Conservation (phyloP, 2,797 vertebrate species). For the Notolabrus celidotus region DNA sequence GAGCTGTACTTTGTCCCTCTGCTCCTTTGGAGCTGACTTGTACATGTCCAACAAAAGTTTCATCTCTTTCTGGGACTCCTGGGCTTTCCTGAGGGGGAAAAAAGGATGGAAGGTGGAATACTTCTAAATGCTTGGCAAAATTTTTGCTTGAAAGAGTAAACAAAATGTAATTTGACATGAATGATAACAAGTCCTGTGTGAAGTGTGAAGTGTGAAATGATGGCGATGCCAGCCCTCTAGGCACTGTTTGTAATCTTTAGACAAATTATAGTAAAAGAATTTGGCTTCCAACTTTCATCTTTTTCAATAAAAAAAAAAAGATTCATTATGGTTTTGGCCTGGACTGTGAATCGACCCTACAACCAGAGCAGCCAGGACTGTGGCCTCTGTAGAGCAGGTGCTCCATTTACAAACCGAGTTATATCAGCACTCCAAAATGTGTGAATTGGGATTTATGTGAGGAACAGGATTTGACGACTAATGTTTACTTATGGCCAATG, state of each 20-base stretch:
- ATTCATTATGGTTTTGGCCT: too few species aligned
- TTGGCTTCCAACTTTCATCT: neutral
- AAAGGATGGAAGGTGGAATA: neutral
- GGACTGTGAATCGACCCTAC: too few species aligned
- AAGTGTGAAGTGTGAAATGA: neutral
- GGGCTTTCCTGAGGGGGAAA: conserved; percentile 87
- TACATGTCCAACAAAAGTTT: conserved; percentile 96
- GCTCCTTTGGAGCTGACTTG: conserved; percentile 95
- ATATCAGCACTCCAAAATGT: too few species aligned
- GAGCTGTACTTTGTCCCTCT: conserved; percentile 95
- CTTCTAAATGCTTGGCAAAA: neutral
- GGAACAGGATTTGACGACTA: neutral
- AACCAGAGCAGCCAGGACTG: too few species aligned
- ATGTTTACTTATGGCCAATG: neutral
- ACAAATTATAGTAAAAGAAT: neutral
- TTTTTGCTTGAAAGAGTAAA: neutral
- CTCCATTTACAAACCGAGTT: too few species aligned
- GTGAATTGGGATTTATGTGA: neutral
- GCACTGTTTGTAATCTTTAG: neutral
- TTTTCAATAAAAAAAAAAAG: too few species aligned
- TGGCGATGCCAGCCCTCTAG: neutral
- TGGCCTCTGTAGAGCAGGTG: too few species aligned
- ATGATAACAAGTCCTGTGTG: too few species aligned
- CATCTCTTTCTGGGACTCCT: conserved; percentile 97
- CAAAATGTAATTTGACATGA: too few species aligned